These are phyloP conservation scores for Drosophila demipolita DNA, from an alignment of 2,888 invertebrate species.

Conservation along the genomic window DNA sequence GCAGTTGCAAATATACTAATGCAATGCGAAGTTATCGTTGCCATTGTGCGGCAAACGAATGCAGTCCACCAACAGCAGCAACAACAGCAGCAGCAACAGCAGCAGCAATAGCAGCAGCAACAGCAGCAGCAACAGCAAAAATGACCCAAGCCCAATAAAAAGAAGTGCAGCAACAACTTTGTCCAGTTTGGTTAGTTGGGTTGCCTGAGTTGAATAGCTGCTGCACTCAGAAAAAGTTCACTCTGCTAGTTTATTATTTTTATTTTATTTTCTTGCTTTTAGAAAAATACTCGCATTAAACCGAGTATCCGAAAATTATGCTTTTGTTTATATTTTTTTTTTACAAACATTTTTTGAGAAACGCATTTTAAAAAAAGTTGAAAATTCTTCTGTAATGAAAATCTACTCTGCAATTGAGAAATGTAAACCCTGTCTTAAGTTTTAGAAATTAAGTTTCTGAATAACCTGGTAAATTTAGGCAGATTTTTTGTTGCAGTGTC, in stretches of 20 bases:
- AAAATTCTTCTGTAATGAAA: neutral
- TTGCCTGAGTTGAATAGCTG: constrained; percentile 19
- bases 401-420: neutral
- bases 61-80: constrained; percentile 44
- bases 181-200: constrained; percentile 38
- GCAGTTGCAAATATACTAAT: constrained; percentile 65
- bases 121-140: constrained; percentile 58
- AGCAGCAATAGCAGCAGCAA: neutral
- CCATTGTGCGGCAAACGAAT: constrained; percentile 77
- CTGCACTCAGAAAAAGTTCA: neutral
- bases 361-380: neutral
- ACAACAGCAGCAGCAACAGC: neutral
- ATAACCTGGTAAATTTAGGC: neutral
- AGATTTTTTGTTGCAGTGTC: neutral
- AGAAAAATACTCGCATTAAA: too few relatives aligned
- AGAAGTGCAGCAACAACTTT: constrained; percentile 18
- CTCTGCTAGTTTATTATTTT: neutral
- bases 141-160: constrained; percentile 60
- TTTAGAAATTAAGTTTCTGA: neutral
- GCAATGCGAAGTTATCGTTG: constrained; percentile 77
- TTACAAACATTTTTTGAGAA: neutral
- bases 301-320: too few relatives aligned
- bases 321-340: too few relatives aligned
- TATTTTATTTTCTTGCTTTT: too few relatives aligned
- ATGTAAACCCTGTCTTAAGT: neutral